These are phyloP conservation scores for Periophthalmus magnuspinnatus DNA, from an alignment of 2,797 vertebrate species.

Conservation along the genomic window DNA sequence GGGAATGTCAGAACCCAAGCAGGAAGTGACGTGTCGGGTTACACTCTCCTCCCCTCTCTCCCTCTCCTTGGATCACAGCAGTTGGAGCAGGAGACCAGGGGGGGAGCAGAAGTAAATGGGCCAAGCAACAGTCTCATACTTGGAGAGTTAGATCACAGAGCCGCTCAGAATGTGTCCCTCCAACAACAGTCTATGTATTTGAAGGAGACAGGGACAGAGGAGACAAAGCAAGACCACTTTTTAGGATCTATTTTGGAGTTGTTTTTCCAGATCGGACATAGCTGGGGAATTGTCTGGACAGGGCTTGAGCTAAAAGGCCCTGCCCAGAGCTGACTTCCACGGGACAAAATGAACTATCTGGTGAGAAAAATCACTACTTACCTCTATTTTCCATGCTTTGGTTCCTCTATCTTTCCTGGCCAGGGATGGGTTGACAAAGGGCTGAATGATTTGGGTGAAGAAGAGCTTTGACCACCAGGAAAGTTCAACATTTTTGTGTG, in stretches of 20 bases:
- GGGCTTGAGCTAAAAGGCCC: conserved; percentile 53
- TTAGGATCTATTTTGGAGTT: conserved; percentile 35
- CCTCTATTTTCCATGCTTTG: conserved; percentile 7
- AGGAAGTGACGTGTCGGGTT: conserved; percentile 66
- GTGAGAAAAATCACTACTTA: conserved; percentile 55
- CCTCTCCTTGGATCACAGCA: conserved; percentile 13
- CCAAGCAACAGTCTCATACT: conserved; percentile 73
- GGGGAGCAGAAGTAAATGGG: conserved; percentile 54
- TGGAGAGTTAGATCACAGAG: conserved; percentile 79
- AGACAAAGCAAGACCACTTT: conserved; percentile 35
- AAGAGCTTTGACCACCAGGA: conserved; percentile 21
- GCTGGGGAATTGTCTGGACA: conserved; percentile 36
- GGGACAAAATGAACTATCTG: conserved; percentile 70
- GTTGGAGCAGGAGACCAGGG: conserved; percentile 14
- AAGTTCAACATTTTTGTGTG: conserved; percentile 52
- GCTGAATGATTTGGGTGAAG: conserved; percentile 36
- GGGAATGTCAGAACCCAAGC: conserved; percentile 51
- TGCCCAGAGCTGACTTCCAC: conserved; percentile 37
- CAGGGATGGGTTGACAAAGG: conserved; percentile 1
- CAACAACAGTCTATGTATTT: conserved; percentile 47
- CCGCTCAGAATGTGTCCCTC: conserved; percentile 67
- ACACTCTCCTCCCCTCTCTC: conserved; percentile 54
- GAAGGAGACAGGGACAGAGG: conserved; percentile 5
- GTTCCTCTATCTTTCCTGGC: conserved; percentile 5
- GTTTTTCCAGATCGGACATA: conserved; percentile 20